phyloP scores from a whole-genome alignment of 2,797 vertebrate genomes.

The Micromesistius poutassou region DNA sequence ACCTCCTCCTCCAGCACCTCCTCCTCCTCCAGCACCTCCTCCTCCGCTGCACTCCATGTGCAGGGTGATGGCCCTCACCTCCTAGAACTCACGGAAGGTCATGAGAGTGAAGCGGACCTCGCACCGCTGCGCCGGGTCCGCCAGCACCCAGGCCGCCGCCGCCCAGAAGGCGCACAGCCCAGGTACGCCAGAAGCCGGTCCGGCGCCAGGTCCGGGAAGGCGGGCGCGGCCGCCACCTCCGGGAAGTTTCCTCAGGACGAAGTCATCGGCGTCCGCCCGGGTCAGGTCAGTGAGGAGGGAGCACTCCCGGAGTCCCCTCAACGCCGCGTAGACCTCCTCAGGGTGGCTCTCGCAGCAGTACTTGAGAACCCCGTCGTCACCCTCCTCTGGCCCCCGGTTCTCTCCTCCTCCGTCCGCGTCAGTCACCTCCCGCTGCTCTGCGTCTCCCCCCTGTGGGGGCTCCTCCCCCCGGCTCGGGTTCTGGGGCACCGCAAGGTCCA shows the following conservation, averaged over 20 bases:
- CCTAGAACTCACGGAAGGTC: conserved; percentile 85
- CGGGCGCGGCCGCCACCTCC: conserved; percentile 71
- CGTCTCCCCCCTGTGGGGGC: neutral
- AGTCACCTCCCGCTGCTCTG: neutral
- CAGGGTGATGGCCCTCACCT: conserved; percentile 76
- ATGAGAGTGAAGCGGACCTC: conserved; percentile 87
- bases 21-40: conserved; percentile 50
- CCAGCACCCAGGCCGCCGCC: conserved; percentile 78
- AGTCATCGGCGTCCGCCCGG: conserved; percentile 73
- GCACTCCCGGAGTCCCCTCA: conserved; percentile 53
- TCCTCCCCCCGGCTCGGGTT: neutral
- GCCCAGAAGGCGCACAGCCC: conserved; percentile 78
- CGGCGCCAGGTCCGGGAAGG: conserved; percentile 78
- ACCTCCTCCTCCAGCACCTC: too few relatives aligned
- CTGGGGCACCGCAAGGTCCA: neutral
- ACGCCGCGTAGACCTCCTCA: conserved; percentile 49
- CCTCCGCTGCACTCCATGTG: conserved; percentile 63
- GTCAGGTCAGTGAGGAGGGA: conserved; percentile 69
- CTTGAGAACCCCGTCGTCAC: conserved; percentile 8
- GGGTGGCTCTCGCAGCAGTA: conserved; percentile 41
- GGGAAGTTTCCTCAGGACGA: conserved; percentile 81
- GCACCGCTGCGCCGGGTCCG: conserved; percentile 65
- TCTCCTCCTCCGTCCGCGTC: neutral
- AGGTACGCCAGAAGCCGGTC: conserved; percentile 76
- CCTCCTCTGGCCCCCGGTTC: conserved; percentile 45